Conservation (phyloP, 2,113 vertebrate species). For the Pongo abelii region DNA sequence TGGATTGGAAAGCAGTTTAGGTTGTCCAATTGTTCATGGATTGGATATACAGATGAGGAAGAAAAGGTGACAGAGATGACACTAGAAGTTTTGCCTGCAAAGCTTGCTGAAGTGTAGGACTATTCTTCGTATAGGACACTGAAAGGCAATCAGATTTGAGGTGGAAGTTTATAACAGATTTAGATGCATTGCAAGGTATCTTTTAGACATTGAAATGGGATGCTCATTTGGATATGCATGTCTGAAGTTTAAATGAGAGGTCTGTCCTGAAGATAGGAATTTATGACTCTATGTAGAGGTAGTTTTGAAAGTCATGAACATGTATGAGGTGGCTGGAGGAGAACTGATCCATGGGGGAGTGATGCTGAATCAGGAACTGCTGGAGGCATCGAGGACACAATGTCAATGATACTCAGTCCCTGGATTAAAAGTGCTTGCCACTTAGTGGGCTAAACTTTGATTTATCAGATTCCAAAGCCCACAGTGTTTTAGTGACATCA, state of each 20-base stretch:
- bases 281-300: background rate
- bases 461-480: conserved; percentile 9
- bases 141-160: background rate
- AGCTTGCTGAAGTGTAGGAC: background rate
- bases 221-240: background rate
- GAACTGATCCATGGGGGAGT: background rate
- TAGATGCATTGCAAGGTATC: background rate
- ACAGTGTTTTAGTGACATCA: conserved; percentile 31
- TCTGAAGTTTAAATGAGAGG: background rate
- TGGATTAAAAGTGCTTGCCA: background rate
- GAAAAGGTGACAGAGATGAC: background rate
- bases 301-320: background rate
- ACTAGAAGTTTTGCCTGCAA: background rate
- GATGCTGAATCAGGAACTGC: background rate
- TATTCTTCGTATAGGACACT: background rate
- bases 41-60: background rate
- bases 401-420: background rate
- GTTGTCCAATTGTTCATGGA: background rate
- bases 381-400: background rate
- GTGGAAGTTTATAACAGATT: background rate
- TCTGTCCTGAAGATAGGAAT: background rate
- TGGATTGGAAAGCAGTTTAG: background rate
- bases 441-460: background rate
- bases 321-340: background rate
- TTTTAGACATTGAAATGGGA: background rate